Evolutionary conservation across 2,113 vertebrate genomes (phyloP).

Genomic region (Catharus bicknelli): DNA sequence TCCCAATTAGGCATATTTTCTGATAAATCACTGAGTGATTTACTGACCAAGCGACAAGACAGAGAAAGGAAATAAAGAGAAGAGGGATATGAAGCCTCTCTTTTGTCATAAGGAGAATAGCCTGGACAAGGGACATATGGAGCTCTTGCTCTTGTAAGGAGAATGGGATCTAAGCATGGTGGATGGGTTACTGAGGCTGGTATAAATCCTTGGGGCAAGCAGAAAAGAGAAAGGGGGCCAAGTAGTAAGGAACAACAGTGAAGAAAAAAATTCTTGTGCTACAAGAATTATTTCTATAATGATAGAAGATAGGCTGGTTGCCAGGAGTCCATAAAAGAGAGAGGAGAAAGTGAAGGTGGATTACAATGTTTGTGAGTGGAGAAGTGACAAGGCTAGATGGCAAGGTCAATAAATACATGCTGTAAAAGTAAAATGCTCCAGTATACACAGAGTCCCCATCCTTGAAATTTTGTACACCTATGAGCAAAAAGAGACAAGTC

Average conservation of each 20-base stretch:
- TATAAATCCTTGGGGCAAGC: background rate
- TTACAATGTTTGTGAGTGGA: background rate
- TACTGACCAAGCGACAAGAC: background rate
- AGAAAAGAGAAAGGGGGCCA: background rate
- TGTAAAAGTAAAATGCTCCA: background rate
- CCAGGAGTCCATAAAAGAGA: background rate
- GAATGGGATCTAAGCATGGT: background rate
- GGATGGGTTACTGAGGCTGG: background rate
- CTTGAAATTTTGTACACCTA: background rate
- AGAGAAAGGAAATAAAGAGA: background rate
- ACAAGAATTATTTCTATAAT: background rate
- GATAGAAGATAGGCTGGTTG: background rate
- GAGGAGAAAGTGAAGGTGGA: background rate
- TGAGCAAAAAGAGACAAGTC: background rate
- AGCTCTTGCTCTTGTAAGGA: background rate
- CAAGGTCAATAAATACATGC: background rate
- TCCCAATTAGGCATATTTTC: background rate
- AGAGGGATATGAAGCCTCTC: background rate
- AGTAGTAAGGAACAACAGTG: background rate
- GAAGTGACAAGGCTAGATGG: background rate
- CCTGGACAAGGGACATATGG: background rate
- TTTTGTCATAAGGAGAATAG: background rate
- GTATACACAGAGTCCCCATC: too few relatives aligned
- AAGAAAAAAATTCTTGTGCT: background rate
- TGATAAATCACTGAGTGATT: constrained; percentile 5